phyloP scores from a whole-genome alignment of 2,888 invertebrate species.

The Oscheius sp. region DNA sequence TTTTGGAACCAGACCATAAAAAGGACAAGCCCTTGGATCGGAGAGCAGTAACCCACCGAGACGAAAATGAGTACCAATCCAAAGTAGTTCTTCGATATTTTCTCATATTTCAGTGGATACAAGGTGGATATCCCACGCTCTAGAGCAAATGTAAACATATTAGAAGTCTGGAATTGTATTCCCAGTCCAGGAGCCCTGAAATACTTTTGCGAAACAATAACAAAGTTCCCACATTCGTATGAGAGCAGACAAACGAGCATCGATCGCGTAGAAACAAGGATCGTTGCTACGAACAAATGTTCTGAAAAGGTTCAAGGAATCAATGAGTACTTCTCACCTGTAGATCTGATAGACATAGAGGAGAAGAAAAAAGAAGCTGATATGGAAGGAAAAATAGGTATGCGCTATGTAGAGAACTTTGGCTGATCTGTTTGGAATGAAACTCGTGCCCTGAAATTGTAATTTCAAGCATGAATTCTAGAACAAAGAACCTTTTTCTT shows the following conservation, averaged over 20 bases:
- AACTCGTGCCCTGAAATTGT: background rate
- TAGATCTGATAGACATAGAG: slow-evolving; percentile 5
- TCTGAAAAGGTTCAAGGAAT: background rate
- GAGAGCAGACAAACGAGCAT: background rate
- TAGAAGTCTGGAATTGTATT: slow-evolving; percentile 3
- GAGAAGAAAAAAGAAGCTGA: slow-evolving; percentile 9
- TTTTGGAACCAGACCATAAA: too few species aligned
- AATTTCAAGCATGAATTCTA: background rate
- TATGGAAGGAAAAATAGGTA: slow-evolving; percentile 10
- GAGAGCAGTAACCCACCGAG: slow-evolving; percentile 11
- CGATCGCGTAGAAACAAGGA: slow-evolving; percentile 3
- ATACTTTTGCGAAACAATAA: too few species aligned
- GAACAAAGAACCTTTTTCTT: background rate
- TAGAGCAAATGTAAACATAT: slow-evolving; percentile 24
- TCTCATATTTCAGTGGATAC: slow-evolving; percentile 1
- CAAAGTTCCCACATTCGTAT: slow-evolving; percentile 4
- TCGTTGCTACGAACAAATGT: background rate
- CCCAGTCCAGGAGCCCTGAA: slow-evolving; percentile 9
- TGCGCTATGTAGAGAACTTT: slow-evolving; percentile 18
- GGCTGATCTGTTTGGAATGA: slow-evolving; percentile 5
- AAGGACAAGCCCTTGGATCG: background rate
- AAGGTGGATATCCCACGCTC: slow-evolving; percentile 23
- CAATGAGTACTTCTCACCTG: background rate
- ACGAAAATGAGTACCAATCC: slow-evolving; percentile 5
- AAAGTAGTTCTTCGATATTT: background rate